Evolutionary conservation across 92 coral and sea anemone species (phyloP).

Genomic region (Blastomussa wellsi): DNA sequence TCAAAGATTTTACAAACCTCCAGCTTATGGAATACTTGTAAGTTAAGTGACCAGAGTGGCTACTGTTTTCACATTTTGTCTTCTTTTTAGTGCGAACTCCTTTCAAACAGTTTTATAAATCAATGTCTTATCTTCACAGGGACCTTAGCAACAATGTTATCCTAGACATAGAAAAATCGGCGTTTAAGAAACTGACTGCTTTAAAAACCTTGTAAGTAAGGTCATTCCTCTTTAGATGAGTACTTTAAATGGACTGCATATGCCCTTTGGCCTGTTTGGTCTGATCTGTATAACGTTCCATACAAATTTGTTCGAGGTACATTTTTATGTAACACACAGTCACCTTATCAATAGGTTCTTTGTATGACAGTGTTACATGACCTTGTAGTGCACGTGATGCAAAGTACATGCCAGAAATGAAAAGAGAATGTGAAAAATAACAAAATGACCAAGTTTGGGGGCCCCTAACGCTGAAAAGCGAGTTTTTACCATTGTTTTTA

Average conservation of each 20-base stretch:
- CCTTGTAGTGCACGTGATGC: no score
- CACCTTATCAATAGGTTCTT: no score
- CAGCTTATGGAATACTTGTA: constrained; percentile 36
- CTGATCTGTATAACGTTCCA: no score
- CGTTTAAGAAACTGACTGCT: constrained; percentile 20
- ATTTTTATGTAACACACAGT: no score
- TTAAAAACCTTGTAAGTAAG: constrained; percentile 42
- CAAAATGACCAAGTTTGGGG: no score
- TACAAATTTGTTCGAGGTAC: no score
- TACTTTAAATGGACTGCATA: background rate
- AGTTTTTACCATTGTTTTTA: no score
- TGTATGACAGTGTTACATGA: no score
- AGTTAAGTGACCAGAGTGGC: background rate
- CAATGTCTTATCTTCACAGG: background rate
- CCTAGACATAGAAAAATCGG: constrained; percentile 12
- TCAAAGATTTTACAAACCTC: constrained; percentile 29
- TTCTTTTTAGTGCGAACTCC: background rate
- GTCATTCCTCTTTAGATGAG: background rate
- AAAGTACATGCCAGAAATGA: no score
- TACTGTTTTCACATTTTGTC: background rate
- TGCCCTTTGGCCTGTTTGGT: background rate
- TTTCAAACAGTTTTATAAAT: background rate
- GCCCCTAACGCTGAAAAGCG: no score
- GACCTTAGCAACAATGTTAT: constrained; percentile 44
- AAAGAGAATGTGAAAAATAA: no score